phyloP scores from a whole-genome alignment of 2,888 invertebrate genomes.

The Hemicrepidius hirtus region DNA sequence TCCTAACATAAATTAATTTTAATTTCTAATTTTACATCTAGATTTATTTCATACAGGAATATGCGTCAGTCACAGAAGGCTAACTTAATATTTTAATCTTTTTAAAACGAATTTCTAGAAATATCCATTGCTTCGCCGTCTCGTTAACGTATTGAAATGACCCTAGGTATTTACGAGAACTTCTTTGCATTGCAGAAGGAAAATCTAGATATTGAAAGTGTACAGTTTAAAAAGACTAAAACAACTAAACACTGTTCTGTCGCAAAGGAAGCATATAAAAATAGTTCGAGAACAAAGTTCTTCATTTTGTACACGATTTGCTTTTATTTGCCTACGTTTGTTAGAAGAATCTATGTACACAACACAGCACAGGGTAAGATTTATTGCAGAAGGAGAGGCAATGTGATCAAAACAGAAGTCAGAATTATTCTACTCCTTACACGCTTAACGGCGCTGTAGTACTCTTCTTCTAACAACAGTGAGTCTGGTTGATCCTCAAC shows the following conservation, averaged over 20 bases:
- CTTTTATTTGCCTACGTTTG: slow-evolving; percentile 44
- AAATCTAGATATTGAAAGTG: neutral
- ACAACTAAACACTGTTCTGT: slow-evolving; percentile 34
- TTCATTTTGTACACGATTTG: slow-evolving; percentile 54
- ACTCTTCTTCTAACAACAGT: slow-evolving; percentile 64
- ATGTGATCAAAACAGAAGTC: slow-evolving; percentile 60
- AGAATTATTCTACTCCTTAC: slow-evolving; percentile 58
- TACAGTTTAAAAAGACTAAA: slow-evolving; percentile 27
- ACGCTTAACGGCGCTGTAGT: slow-evolving; percentile 59
- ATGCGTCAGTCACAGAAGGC: slow-evolving; percentile 43
- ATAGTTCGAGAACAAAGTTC: slow-evolving; percentile 59
- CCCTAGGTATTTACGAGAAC: neutral
- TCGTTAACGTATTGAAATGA: neutral
- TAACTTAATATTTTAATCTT: slow-evolving; percentile 30
- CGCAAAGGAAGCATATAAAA: slow-evolving; percentile 64
- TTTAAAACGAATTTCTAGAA: slow-evolving; percentile 17
- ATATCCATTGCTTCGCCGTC: neutral
- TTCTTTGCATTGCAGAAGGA: neutral
- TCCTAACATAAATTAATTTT: slow-evolving; percentile 1
- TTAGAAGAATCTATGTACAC: slow-evolving; percentile 51
- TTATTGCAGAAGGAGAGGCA: slow-evolving; percentile 66
- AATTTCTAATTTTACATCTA: slow-evolving; percentile 16
- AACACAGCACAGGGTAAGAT: slow-evolving; percentile 57
- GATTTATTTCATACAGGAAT: slow-evolving; percentile 25
- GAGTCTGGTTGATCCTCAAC: slow-evolving; percentile 65